Evolutionary conservation across 2,888 invertebrate genomes (phyloP).

Genomic region (Lacanobia wlatinum): DNA sequence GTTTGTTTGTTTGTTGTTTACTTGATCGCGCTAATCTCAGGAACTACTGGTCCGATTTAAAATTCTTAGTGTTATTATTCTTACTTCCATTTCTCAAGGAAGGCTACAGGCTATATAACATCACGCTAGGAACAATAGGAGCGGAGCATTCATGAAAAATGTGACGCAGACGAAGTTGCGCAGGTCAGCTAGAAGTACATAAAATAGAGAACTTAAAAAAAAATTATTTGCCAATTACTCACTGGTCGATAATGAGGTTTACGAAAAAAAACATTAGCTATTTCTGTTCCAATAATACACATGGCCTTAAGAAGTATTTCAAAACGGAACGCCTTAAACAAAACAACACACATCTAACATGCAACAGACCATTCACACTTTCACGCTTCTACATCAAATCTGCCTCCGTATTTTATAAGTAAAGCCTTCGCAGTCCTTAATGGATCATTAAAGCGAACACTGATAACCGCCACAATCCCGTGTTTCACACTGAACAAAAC

Average conservation of each 20-base stretch:
- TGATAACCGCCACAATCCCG: constrained; percentile 67
- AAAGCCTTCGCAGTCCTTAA: constrained; percentile 59
- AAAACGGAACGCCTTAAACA: constrained; percentile 1
- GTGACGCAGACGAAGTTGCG: no score
- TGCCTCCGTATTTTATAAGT: constrained; percentile 60
- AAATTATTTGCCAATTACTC: no score
- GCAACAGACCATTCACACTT: constrained; percentile 45
- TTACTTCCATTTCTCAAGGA: no score
- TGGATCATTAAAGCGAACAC: constrained; percentile 69
- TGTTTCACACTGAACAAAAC: constrained; percentile 68
- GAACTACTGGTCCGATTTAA: no score
- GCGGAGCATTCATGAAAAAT: no score
- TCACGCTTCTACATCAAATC: constrained; percentile 55
- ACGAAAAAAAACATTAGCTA: background rate
- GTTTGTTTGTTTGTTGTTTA: no score
- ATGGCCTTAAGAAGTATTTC: background rate
- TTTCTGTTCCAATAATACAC: background rate
- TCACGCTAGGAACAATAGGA: no score
- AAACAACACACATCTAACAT: constrained; percentile 21
- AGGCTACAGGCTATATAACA: no score
- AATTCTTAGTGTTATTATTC: no score
- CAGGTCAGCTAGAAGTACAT: no score
- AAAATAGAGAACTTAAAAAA: no score
- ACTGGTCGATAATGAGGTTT: background rate
- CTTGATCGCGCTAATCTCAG: no score